phyloP scores from a whole-genome alignment of 1,140 invertebrate genomes.

The Caenorhabditis tropicalis region DNA sequence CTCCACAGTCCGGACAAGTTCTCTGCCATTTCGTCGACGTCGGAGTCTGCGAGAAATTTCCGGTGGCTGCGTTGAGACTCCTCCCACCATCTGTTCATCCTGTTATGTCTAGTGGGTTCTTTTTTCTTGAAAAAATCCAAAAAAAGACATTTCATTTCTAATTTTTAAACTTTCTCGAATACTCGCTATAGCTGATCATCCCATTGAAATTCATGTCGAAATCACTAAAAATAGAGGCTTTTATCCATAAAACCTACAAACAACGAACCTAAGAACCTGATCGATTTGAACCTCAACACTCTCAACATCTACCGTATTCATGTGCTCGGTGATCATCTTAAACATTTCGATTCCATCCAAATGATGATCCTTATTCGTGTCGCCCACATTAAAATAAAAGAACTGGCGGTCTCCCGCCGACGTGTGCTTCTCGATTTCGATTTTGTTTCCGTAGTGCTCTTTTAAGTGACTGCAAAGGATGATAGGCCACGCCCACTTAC shows the following conservation, averaged over 20 bases:
- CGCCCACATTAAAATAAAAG: conserved; percentile 9
- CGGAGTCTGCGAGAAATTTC: conserved; percentile 43
- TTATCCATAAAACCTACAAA: not conserved
- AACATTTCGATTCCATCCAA: conserved; percentile 16
- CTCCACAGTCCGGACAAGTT: conserved; percentile 40
- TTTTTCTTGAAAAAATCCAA: not conserved
- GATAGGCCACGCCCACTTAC: no score
- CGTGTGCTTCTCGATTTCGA: conserved; percentile 23
- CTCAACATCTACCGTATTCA: not conserved
- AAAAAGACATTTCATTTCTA: not conserved
- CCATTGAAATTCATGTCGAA: not conserved
- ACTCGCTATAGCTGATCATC: conserved; percentile 19
- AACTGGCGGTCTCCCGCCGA: not conserved
- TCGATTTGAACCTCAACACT: not conserved
- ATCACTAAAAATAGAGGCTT: not conserved
- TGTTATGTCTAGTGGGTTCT: conserved; percentile 40
- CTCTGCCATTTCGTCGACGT: conserved; percentile 52
- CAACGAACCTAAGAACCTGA: not conserved
- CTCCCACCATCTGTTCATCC: conserved; percentile 7
- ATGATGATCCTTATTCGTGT: not conserved
- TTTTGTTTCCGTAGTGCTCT: conserved; percentile 12
- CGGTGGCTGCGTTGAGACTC: conserved; percentile 11
- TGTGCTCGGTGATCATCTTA: not conserved
- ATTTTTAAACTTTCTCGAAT: not conserved
- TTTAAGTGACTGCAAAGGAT: not conserved